phyloP scores from a whole-genome alignment of 2,888 invertebrate genomes.

The Brassicogethes aeneus region DNA sequence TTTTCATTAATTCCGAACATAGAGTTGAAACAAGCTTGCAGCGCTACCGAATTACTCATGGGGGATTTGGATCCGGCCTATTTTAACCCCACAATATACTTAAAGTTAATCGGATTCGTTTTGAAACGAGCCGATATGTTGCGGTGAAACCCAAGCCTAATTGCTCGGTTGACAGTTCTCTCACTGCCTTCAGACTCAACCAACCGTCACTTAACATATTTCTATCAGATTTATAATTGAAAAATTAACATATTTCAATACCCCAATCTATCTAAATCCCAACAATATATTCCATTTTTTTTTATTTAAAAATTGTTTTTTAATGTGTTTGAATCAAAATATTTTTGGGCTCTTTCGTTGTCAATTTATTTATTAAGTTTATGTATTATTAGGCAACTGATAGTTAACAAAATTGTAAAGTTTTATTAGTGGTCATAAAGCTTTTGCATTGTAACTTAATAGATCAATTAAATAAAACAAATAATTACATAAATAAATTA shows the following conservation, averaged over 20 bases:
- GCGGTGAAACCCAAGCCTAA: slow-evolving; percentile 28
- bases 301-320: no score
- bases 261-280: slow-evolving; percentile 11
- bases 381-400: no score
- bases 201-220: slow-evolving; percentile 33
- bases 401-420: no score
- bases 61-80: slow-evolving; percentile 38
- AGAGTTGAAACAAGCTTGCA: slow-evolving; percentile 37
- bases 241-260: slow-evolving; percentile 37
- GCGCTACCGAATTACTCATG: slow-evolving; percentile 40
- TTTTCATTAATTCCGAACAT: slow-evolving; percentile 41
- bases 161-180: slow-evolving; percentile 33
- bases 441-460: no score
- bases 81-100: slow-evolving; percentile 41
- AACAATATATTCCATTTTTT: slow-evolving; percentile 4
- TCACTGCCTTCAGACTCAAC: slow-evolving; percentile 28
- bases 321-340: no score
- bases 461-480: no score
- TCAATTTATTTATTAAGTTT: no score
- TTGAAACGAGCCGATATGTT: slow-evolving; percentile 36
- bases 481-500: no score
- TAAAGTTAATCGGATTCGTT: slow-evolving; percentile 42
- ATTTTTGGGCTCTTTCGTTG: no score
- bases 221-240: slow-evolving; percentile 36
- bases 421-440: no score